Base-by-base conservation (phyloP, 2,113 vertebrate genomes). In the Nesoenas mayeri region DNA sequence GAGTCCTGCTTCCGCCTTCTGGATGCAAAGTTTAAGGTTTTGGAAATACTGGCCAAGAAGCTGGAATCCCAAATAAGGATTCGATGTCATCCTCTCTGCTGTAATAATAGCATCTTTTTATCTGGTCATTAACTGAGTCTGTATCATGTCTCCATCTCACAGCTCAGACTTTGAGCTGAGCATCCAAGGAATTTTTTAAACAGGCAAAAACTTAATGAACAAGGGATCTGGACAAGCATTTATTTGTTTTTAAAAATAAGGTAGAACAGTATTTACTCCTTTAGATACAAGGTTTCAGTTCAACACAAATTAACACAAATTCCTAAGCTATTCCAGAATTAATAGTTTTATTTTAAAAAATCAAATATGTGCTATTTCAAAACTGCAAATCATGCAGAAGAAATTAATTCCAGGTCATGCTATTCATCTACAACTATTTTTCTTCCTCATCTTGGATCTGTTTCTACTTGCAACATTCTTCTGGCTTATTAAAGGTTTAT, bases 391-490 rank as follows among this genome's bases (percentile, higher is more conserved):
- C 32, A 61, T n/a, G n/a, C 10, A n/a, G 7, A 88, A 91, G 38
- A 91, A 88, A 93, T 20, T 5, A 84, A 95, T 69, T 84, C 14
- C 38, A 71, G 9, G 36, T 88, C 34, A 86, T 19, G 53, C 5
- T 71, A 36, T 26, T 85, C 40, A 36, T 81, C 62, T 71, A 42
- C 32, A 87, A 62, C n/a, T 72, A 54, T 40, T 96, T 88, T 61
- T 82, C 50, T 44, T 92, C 67, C 34, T 84, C 69, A 70, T 60
- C 48, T 81, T 79, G 42, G 32, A 95, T 75, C 47, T 88, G 79
- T 93, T 93, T 82, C 57, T 91, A 93, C 79, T 90, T 88, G 67
- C 15, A 95, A 69, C 54, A 72, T 72, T 79, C 50, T 90, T 83
- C 36, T n/a, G 56, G 21, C 42, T 88, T 95, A 95, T 65, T 92